A percentile compares a stretch with the other conserved stretches of the same genome.
These are phyloP conservation scores for Drosophila histrio DNA, from an alignment of 2,888 invertebrate genomes.

Conservation along the genomic window DNA sequence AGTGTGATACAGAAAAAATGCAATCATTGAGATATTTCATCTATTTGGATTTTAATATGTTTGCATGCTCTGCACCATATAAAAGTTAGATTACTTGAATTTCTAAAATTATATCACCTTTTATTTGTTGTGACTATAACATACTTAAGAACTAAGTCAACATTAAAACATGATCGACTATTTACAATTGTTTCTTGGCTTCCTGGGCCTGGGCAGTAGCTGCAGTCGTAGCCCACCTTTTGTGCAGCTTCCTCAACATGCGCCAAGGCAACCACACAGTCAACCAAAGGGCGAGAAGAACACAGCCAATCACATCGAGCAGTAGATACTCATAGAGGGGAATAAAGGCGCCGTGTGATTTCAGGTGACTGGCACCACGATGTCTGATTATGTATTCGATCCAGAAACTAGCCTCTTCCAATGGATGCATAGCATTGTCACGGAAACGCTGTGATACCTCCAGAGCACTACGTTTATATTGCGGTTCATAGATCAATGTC, in stretches of 20 bases:
- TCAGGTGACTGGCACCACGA: conserved; percentile 83
- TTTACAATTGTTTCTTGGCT: conserved; percentile 54
- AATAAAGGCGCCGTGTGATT: conserved; percentile 83
- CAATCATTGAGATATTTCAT: no score
- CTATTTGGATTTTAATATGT: no score
- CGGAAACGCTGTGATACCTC: conserved; percentile 85
- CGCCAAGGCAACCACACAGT: conserved; percentile 71
- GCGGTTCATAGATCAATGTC: conserved; percentile 81
- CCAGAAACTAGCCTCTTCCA: conserved; percentile 87
- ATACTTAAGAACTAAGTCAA: conserved; percentile 1
- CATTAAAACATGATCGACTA: not conserved
- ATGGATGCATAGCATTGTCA: conserved; percentile 86
- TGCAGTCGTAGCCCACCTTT: conserved; percentile 44
- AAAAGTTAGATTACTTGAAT: not conserved
- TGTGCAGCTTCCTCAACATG: conserved; percentile 48
- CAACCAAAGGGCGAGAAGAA: conserved; percentile 64
- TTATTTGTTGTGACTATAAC: conserved; percentile 26
- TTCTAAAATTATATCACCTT: conserved; percentile 53
- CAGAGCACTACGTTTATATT: conserved; percentile 83
- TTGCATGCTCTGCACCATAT: no score
- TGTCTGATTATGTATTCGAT: conserved; percentile 86
- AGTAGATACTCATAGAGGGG: conserved; percentile 83
- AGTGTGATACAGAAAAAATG: not conserved
- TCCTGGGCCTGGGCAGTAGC: conserved; percentile 23
- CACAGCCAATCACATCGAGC: conserved; percentile 85